phyloP scores from a whole-genome alignment of 2,113 vertebrate genomes.

The Mirounga angustirostris region DNA sequence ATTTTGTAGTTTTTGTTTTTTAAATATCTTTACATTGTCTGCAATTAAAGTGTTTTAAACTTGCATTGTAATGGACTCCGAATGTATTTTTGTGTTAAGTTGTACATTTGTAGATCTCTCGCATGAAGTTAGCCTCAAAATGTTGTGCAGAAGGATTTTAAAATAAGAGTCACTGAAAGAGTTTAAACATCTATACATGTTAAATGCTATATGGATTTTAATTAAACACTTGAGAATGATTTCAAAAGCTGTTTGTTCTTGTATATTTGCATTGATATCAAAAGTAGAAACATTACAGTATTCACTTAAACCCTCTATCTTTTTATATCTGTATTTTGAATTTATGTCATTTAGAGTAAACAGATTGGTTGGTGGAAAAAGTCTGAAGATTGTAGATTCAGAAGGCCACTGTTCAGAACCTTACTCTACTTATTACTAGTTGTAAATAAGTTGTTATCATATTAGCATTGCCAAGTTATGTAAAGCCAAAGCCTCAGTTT shows the following conservation, averaged over 20 bases:
- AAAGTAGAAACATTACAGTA: slow-evolving; percentile 64
- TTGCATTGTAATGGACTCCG: slow-evolving; percentile 87
- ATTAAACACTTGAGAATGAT: slow-evolving; percentile 87
- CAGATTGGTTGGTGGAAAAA: neutral
- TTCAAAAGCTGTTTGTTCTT: slow-evolving; percentile 82
- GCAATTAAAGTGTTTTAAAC: slow-evolving; percentile 89
- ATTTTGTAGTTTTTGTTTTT: slow-evolving; percentile 90
- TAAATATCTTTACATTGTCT: slow-evolving; percentile 88
- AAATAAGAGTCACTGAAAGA: slow-evolving; percentile 86
- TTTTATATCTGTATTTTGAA: neutral
- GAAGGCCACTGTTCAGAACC: neutral
- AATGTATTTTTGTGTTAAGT: slow-evolving; percentile 89
- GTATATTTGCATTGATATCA: slow-evolving; percentile 83
- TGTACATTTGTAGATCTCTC: slow-evolving; percentile 89
- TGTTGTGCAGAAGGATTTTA: slow-evolving; percentile 87
- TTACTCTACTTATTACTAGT: neutral
- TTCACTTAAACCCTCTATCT: slow-evolving; percentile 57
- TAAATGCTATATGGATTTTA: slow-evolving; percentile 86
- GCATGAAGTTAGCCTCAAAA: slow-evolving; percentile 86
- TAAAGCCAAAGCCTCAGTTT: neutral
- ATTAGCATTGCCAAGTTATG: neutral
- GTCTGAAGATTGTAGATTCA: neutral
- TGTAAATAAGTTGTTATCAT: neutral
- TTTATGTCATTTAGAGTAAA: slow-evolving; percentile 33
- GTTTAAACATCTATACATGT: slow-evolving; percentile 81